Conservation (phyloP, 2,113 vertebrate species). For the Megaceryle maxima region DNA sequence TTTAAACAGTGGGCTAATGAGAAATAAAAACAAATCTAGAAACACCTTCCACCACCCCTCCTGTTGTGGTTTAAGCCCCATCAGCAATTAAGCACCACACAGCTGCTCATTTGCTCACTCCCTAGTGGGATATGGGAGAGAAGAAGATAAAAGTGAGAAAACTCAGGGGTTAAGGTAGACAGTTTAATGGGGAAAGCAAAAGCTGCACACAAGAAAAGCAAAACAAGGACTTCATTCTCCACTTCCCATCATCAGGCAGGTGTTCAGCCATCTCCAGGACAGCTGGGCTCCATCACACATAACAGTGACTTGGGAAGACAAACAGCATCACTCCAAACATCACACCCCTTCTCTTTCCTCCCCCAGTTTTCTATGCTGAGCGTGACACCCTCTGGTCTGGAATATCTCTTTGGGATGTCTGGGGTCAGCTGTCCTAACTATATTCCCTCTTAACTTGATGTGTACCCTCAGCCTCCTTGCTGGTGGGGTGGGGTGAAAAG, state of each 20-base stretch:
- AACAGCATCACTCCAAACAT: fast-evolving
- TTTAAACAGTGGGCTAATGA: neutral
- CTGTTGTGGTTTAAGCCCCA: neutral
- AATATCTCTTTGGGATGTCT: too few species aligned
- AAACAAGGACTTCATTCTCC: neutral
- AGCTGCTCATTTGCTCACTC: fast-evolving
- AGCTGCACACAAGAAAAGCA: neutral
- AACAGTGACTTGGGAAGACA: neutral
- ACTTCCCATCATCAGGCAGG: neutral
- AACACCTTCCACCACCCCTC: fast-evolving
- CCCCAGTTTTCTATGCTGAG: too few species aligned
- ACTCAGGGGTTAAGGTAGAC: neutral
- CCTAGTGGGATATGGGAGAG: neutral
- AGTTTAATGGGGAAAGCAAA: neutral
- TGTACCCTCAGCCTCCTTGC: neutral
- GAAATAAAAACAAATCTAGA: neutral
- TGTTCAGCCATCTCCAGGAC: neutral
- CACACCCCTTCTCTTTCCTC: neutral
- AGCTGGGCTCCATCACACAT: fast-evolving
- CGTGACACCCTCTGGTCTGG: too few species aligned
- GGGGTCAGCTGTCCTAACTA: too few species aligned
- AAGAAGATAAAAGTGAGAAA: neutral
- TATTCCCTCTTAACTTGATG: neutral
- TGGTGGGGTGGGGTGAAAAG: fast-evolving
- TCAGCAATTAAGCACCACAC: neutral